Base-by-base conservation (phyloP, 2,113 vertebrate genomes). In the Aegotheles bennettii region DNA sequence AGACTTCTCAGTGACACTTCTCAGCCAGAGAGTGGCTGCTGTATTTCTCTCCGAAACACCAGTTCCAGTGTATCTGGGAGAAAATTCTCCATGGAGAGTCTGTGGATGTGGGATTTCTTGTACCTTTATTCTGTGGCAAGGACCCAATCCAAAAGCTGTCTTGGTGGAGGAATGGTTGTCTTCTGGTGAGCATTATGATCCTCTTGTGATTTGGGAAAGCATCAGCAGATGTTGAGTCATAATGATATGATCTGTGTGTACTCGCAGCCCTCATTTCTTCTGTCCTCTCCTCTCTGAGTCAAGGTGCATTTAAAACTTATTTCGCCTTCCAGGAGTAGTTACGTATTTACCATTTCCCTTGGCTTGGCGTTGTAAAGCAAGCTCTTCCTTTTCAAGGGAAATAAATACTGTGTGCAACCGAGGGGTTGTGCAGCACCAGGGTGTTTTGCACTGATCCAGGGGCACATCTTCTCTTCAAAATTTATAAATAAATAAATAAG, bases 371-470 rank as follows among this genome's bases (percentile, higher is more conserved):
- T 23, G 13, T 26, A 84, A 87, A 90, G 11, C 36, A 35, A 7
- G 43, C 20, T 53, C 42, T 84, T 76, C 11, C 6, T 53, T 92
- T 78, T 59, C 53, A 31, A 25, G 11, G 47, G 79, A n/a, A 81
- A 31, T 24, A 35, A 73, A 64, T 25, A 26, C 29, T 69, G 8
- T 0, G 0, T 56, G 61, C 14, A 9, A 23, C 38, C 1, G 7
- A 6, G 38, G 65, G 68, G 59, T 29, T 90, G 45, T 68, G 74
- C 60, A 54, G 33, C 1, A 0, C 35, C 18, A 13, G 33, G 35
- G 65, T 50, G 10, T 50, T 28, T 36, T 60, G 63, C 69, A 59
- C n/a, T 33, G 16, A 8, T 13, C 31, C 45, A 9, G 53, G 53
- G 79, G 26, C 51, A 33, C 38, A 14, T 59, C 50, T 68, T 64